Percentiles rank a stretch among this genome's conserved stretches.
phyloP scores from a whole-genome alignment of 2,113 vertebrate species.

The Nannospalax galili region DNA sequence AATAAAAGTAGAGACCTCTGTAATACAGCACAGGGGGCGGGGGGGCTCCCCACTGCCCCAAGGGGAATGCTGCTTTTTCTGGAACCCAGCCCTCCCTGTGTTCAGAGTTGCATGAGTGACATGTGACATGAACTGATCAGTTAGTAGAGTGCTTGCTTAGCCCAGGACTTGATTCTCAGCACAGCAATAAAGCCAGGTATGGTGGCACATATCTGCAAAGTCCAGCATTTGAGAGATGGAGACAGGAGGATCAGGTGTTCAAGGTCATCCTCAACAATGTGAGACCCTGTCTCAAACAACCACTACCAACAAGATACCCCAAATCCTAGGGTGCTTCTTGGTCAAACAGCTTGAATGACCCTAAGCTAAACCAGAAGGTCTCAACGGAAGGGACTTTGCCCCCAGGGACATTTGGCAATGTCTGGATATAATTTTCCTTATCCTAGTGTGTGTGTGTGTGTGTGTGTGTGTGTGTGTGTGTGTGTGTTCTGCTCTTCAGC shows the following conservation, averaged over 20 bases:
- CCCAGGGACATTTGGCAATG: too few relatives aligned
- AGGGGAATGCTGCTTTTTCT: not conserved
- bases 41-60: not conserved
- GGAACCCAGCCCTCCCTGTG: not conserved
- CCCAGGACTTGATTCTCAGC: not conserved
- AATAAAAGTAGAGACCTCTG: not conserved
- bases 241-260: not conserved
- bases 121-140: not conserved
- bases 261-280: not conserved
- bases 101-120: not conserved
- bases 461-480: too few relatives aligned
- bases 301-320: not conserved
- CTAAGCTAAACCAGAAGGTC: not conserved
- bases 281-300: not conserved
- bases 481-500: too few relatives aligned
- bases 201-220: not conserved
- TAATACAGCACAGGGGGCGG: not conserved
- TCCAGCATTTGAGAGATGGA: too few relatives aligned
- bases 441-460: not conserved
- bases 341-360: not conserved
- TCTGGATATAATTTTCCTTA: not conserved
- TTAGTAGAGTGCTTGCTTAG: not conserved
- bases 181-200: not conserved
- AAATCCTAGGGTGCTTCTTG: not conserved
- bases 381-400: not conserved